Percentiles rank a stretch among this genome's conserved stretches.
Evolutionary conservation across 2,797 vertebrate genomes (phyloP).

Genomic region (Gastrophryne carolinensis): DNA sequence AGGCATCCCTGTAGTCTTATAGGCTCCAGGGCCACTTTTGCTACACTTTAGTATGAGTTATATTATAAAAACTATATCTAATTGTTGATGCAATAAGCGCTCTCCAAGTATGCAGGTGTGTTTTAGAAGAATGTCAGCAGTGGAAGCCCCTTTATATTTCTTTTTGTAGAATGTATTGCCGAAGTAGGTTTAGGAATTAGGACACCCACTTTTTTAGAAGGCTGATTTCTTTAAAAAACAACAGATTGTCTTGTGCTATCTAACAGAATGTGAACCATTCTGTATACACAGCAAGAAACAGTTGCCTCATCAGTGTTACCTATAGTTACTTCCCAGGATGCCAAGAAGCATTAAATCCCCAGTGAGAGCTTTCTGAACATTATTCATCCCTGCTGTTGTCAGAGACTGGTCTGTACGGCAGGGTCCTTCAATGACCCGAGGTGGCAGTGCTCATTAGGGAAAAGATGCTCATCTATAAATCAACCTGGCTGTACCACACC

Average conservation of each 20-base stretch:
- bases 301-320: conserved; percentile 9
- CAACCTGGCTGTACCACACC: conserved; percentile 60
- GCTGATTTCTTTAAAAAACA: too few relatives aligned
- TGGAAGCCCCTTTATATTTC: too few relatives aligned
- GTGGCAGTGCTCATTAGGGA: conserved; percentile 58
- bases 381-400: conserved; percentile 36
- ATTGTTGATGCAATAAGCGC: too few relatives aligned
- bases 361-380: conserved; percentile 40
- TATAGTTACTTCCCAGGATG: conserved; percentile 17
- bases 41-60: too few relatives aligned
- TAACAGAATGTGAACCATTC: not conserved
- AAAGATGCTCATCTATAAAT: conserved; percentile 71
- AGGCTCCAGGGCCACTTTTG: too few relatives aligned
- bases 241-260: not conserved
- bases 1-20: too few relatives aligned
- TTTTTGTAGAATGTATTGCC: too few relatives aligned
- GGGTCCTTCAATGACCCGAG: conserved; percentile 63
- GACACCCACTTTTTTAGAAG: too few relatives aligned
- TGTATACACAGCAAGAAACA: not conserved
- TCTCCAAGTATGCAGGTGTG: too few relatives aligned
- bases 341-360: conserved; percentile 32
- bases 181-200: too few relatives aligned
- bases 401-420: conserved; percentile 58
- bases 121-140: too few relatives aligned
- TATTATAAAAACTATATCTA: too few relatives aligned